Conservation (phyloP, 2,113 vertebrate genomes). For the Falcunculus frontatus region DNA sequence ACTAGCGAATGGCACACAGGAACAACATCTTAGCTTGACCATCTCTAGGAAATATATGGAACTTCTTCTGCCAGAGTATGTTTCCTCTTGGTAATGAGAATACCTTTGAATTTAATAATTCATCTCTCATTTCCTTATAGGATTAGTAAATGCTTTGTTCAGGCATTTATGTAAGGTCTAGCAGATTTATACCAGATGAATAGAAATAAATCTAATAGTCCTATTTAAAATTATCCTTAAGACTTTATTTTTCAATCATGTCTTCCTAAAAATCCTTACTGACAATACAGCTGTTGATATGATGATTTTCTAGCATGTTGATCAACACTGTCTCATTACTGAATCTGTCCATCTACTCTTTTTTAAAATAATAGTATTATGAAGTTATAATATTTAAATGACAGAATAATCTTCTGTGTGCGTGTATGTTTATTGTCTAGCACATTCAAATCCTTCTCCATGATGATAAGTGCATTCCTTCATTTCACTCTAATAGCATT, state of each 20-base stretch:
- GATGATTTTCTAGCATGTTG: neutral
- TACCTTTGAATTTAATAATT: neutral
- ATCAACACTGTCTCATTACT: neutral
- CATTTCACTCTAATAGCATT: neutral
- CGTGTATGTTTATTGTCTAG: fast-evolving
- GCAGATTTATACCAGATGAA: neutral
- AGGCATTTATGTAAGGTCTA: neutral
- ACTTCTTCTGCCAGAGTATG: neutral
- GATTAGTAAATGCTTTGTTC: neutral
- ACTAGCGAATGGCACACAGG: neutral
- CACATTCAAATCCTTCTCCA: neutral
- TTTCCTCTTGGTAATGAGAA: neutral
- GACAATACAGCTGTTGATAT: neutral
- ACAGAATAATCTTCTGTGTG: neutral
- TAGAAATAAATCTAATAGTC: neutral
- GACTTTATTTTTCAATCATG: neutral
- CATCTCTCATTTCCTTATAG: neutral
- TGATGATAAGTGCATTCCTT: neutral
- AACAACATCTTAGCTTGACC: neutral
- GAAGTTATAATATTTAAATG: neutral
- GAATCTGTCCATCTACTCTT: neutral
- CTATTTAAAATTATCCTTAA: neutral
- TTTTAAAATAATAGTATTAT: neutral
- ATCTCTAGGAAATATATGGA: neutral
- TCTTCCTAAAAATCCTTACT: neutral